A percentile compares a stretch with the other conserved stretches of the same genome.
Evolutionary conservation across 1,140 invertebrate genomes (phyloP).

Genomic region (Microplitis demolitor): DNA sequence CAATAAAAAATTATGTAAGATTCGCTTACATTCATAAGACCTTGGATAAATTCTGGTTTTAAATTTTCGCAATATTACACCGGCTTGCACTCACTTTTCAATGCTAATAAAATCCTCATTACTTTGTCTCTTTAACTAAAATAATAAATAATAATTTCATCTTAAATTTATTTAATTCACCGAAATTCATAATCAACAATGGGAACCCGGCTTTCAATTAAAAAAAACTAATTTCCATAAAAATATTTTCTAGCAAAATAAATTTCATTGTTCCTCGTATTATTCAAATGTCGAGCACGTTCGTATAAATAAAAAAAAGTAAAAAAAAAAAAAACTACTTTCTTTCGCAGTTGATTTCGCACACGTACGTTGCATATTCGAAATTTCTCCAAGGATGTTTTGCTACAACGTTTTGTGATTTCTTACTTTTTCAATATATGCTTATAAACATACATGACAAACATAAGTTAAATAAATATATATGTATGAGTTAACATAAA

Average conservation of each 20-base stretch:
- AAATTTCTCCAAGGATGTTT: constrained; percentile 17
- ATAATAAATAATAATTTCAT: too few relatives aligned
- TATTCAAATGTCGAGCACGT: not conserved
- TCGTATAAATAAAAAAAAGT: not conserved
- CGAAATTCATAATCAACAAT: too few relatives aligned
- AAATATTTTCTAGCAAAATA: not conserved
- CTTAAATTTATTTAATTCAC: too few relatives aligned
- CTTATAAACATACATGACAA: not conserved
- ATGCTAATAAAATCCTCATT: too few relatives aligned
- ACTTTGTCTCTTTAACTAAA: too few relatives aligned
- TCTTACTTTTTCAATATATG: not conserved
- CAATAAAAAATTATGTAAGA: not conserved
- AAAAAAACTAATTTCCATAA: not conserved
- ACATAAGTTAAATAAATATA: not conserved
- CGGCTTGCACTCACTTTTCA: not conserved
- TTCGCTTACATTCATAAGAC: not conserved
- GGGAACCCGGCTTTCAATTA: too few relatives aligned
- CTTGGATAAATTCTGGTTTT: constrained; percentile 15
- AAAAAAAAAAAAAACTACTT: constrained; percentile 24
- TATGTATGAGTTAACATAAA: too few relatives aligned
- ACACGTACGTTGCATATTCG: constrained; percentile 32
- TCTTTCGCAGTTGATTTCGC: constrained; percentile 35
- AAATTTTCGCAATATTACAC: not conserved
- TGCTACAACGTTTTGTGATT: not conserved
- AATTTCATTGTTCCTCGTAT: not conserved